phyloP scores from a whole-genome alignment of 2,888 invertebrate species.

The Oithona nana region DNA sequence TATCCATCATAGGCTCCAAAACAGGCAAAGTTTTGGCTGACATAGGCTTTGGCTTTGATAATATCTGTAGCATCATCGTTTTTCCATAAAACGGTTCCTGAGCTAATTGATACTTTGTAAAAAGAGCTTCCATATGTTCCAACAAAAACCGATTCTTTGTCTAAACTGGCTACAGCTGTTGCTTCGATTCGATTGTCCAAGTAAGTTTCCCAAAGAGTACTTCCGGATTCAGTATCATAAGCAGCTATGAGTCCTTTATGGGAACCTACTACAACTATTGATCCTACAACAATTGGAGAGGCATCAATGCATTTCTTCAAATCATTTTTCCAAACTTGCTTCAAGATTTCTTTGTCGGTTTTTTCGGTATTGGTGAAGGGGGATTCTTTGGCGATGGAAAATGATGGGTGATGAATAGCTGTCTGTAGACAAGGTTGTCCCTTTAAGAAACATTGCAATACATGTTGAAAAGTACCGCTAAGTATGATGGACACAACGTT shows the following conservation, averaged over 20 bases:
- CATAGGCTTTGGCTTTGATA: neutral
- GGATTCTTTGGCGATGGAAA: too few species aligned
- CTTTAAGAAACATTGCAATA: too few species aligned
- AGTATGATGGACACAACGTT: too few species aligned
- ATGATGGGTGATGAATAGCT: too few species aligned
- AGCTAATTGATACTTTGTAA: neutral
- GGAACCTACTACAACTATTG: neutral
- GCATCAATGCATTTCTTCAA: constrained; percentile 16
- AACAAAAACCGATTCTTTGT: neutral
- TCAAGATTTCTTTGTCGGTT: too few species aligned
- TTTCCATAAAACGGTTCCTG: neutral
- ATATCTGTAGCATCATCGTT: neutral
- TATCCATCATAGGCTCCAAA: constrained; percentile 9
- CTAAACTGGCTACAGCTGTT: neutral
- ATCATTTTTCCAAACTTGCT: constrained; percentile 8
- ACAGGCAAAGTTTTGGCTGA: neutral
- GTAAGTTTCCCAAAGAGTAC: neutral
- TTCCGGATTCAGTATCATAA: neutral
- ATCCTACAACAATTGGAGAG: neutral
- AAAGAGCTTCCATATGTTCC: neutral
- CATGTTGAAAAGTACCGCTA: too few species aligned
- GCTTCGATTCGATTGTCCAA: constrained; percentile 5
- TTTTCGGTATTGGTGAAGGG: too few species aligned
- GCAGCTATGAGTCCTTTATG: neutral
- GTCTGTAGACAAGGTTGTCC: too few species aligned